These are phyloP conservation scores for Eleutherodactylus coqui DNA, from an alignment of 2,797 vertebrate genomes.

Conservation along the genomic window DNA sequence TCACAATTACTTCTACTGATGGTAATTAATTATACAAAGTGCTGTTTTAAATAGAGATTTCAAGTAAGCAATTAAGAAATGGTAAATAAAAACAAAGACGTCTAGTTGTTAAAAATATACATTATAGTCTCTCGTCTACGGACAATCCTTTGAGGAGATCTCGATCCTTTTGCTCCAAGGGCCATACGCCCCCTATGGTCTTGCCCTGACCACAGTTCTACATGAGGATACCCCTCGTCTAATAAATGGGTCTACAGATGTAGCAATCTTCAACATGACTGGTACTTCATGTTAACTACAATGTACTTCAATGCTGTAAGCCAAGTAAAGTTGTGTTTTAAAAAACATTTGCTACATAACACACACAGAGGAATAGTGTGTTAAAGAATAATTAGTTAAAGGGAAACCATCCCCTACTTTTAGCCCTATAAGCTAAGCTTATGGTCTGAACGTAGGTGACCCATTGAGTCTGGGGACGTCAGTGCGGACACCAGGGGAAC, in stretches of 20 bases:
- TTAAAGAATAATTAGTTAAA: too few species aligned
- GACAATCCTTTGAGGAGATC: neutral
- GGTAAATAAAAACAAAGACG: slow-evolving; percentile 45
- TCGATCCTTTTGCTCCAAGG: neutral
- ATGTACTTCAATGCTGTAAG: too few species aligned
- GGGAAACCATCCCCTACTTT: too few species aligned
- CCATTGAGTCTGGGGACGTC: too few species aligned
- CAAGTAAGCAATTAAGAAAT: slow-evolving; percentile 48
- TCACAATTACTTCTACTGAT: slow-evolving; percentile 52
- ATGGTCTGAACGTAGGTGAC: too few species aligned
- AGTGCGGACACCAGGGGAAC: too few species aligned
- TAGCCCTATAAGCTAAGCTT: too few species aligned
- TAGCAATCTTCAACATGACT: too few species aligned
- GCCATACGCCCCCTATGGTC: neutral
- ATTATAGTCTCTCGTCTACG: neutral
- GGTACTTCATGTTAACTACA: too few species aligned
- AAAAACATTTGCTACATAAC: too few species aligned
- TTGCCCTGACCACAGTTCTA: neutral
- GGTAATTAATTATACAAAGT: slow-evolving; percentile 57
- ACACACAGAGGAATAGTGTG: too few species aligned
- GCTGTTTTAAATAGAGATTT: slow-evolving; percentile 32
- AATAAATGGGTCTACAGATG: neutral
- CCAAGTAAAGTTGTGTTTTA: too few species aligned
- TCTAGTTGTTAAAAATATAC: slow-evolving; percentile 16
- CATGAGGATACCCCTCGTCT: neutral